Evolutionary conservation across 2,797 vertebrate genomes (phyloP).

Genomic region (Amazonetta brasiliensis): DNA sequence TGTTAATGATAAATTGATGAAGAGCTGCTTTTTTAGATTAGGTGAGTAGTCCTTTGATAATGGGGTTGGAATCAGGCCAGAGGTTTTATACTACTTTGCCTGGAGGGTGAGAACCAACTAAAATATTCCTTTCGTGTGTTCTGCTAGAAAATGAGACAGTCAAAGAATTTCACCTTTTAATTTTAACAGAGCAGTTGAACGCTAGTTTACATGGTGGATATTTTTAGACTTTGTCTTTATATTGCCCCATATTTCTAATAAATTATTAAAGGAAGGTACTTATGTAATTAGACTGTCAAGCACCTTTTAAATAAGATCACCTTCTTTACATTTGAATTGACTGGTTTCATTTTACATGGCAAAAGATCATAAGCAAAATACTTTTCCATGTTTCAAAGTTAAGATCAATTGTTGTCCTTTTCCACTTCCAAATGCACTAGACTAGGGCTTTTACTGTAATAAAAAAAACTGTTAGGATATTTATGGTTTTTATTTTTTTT

Average conservation of each 20-base stretch:
- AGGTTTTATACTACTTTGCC: constrained; percentile 82
- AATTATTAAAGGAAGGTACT: constrained; percentile 73
- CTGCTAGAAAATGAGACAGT: constrained; percentile 69
- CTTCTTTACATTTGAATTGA: constrained; percentile 50
- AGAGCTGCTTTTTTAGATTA: constrained; percentile 90
- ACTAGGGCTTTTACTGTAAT: constrained; percentile 1
- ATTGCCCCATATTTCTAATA: constrained; percentile 56
- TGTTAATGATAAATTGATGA: constrained; percentile 97
- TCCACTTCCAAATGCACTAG: constrained; percentile 29
- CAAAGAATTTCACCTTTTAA: constrained; percentile 74
- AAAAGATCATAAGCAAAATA: constrained; percentile 67
- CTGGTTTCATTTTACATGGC: constrained; percentile 56
- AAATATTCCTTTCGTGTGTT: constrained; percentile 77
- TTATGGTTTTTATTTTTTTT: constrained; percentile 35
- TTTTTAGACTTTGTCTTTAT: constrained; percentile 65
- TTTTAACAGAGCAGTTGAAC: constrained; percentile 68
- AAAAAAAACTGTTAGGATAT: constrained; percentile 52
- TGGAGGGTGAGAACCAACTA: constrained; percentile 87
- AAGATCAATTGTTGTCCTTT: constrained; percentile 53
- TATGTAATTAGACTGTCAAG: constrained; percentile 71
- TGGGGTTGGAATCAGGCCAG: constrained; percentile 89
- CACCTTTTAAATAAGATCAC: constrained; percentile 66
- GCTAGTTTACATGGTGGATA: constrained; percentile 22
- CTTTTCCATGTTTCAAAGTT: constrained; percentile 61
- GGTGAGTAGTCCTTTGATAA: constrained; percentile 90